Evolutionary conservation across 2,797 vertebrate genomes (phyloP), one percentile per base, ranked within the genome.

Genomic region (Syndactyla subalaris): DNA sequence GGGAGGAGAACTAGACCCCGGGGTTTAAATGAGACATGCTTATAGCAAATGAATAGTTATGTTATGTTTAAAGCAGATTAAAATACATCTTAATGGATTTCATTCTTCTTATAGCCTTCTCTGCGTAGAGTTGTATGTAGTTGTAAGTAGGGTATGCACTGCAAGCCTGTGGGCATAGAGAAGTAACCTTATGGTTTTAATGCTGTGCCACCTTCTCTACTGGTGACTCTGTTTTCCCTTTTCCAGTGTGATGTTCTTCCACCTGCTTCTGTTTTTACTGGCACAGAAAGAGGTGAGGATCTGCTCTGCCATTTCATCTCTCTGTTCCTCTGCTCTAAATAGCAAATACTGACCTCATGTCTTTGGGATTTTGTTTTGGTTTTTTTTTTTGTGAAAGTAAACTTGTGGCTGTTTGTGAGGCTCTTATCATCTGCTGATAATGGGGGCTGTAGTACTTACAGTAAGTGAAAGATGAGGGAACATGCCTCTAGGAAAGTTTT

Each of bases 1-100:
- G 43, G 87, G 88, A 95, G 83, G 62, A 91, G 88, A 97, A 95
- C 46, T 77, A 90, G 89, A 95, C 93, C 76, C 70, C 0, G 1
- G 83, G 89, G 92, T 95, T 95, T 96, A 88, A 96, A 92, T 75
- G 70, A 94, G 85, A 86, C 76, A 48, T 55, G 55, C 77, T 90
- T 92, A 55, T 51, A 78, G 85, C 62, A 92, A 91, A 94, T 87
- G 70, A 96, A 88, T 88, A 75, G 79, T 88, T 92, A 84, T 34
- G 57, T 63, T 85, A 72, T 36, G 10, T 85, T 95, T 93, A 91
- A 94, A 96, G 82, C 54, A 95, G 92, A 84, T 88, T 93, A 90
- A 89, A 93, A 81, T 77, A 78, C 48, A 62, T 75, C 58, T 76
- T 70, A 76, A 89, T 85, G 41, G 68, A 76, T 95, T 91, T 94